These are phyloP conservation scores for Polyommatus iphigenia DNA, from an alignment of 2,888 invertebrate species.

Conservation along the genomic window DNA sequence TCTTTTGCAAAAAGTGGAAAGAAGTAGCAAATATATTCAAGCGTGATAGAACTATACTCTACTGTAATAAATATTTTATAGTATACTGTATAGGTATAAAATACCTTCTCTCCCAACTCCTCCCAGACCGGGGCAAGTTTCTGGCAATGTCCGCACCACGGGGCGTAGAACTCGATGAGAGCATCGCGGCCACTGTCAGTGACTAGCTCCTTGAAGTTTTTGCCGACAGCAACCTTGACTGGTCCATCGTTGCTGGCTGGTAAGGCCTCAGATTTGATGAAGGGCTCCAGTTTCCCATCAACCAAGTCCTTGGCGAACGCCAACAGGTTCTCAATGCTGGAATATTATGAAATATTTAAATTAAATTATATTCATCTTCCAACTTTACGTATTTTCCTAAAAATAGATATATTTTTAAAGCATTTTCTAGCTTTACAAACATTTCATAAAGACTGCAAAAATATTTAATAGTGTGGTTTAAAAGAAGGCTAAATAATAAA, in stretches of 20 bases:
- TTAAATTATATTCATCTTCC: not conserved
- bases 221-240: slow-evolving; percentile 95
- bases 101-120: slow-evolving; percentile 92
- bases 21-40: no score
- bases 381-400: not conserved
- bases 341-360: slow-evolving; percentile 38
- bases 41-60: no score
- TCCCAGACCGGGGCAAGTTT: slow-evolving; percentile 95
- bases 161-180: slow-evolving; percentile 98
- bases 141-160: slow-evolving; percentile 99
- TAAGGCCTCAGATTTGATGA: slow-evolving; percentile 96
- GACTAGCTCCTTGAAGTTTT: slow-evolving; percentile 97
- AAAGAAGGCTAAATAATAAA: no score
- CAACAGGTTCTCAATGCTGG: slow-evolving; percentile 90
- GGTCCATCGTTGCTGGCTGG: slow-evolving; percentile 92
- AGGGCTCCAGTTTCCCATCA: slow-evolving; percentile 91
- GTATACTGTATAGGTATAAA: no score
- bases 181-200: slow-evolving; percentile 95
- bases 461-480: no score
- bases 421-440: not conserved
- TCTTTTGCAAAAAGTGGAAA: no score
- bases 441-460: no score
- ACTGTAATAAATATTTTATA: no score
- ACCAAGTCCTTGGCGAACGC: slow-evolving; percentile 91
- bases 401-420: not conserved